These are phyloP conservation scores for Hemistola chrysoprasaria DNA, from an alignment of 2,888 invertebrate genomes.

Conservation along the genomic window DNA sequence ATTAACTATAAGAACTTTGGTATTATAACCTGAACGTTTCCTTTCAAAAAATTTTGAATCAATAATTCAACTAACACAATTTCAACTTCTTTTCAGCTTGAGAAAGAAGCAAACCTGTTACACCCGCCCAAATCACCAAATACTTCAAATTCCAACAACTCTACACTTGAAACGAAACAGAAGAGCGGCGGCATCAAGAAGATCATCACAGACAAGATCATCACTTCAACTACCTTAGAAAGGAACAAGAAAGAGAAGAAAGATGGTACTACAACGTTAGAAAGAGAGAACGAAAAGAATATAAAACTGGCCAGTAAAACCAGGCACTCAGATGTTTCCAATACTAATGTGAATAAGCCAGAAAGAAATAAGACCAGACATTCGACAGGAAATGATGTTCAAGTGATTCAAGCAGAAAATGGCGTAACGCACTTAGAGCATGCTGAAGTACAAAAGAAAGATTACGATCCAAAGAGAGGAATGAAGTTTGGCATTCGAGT, in stretches of 20 bases:
- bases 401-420: constrained; percentile 69
- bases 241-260: constrained; percentile 74
- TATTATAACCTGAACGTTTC: no score
- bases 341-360: constrained; percentile 50
- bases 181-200: constrained; percentile 76
- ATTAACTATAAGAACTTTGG: no score
- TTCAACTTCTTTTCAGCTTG: no score
- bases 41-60: no score
- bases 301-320: constrained; percentile 62
- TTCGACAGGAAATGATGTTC: constrained; percentile 64
- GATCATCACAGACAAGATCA: constrained; percentile 74
- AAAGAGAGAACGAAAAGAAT: constrained; percentile 77
- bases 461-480: constrained; percentile 80
- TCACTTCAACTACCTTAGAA: constrained; percentile 69
- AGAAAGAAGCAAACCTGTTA: constrained; percentile 71
- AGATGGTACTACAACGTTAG: constrained; percentile 65
- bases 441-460: constrained; percentile 78
- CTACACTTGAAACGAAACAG: constrained; percentile 74
- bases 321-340: constrained; percentile 59
- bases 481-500: constrained; percentile 88
- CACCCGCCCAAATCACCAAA: constrained; percentile 74
- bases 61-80: no score
- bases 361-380: constrained; percentile 66
- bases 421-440: constrained; percentile 66
- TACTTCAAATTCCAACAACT: constrained; percentile 72